Percentiles rank a stretch among this genome's conserved stretches.
phyloP scores from a whole-genome alignment of 2,888 invertebrate species.

The Prosapia bicincta region DNA sequence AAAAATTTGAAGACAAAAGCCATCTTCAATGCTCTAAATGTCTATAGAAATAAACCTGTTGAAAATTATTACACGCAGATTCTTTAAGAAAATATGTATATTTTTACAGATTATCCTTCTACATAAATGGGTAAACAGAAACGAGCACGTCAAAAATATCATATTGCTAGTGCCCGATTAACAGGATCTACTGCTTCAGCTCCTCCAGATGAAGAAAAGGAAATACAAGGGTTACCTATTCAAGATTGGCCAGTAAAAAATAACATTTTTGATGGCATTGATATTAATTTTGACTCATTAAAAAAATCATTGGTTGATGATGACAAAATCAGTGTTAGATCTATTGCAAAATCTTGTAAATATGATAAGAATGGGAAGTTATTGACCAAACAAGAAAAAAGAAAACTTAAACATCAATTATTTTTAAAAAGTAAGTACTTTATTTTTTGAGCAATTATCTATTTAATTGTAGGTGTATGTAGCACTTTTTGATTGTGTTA shows the following conservation, averaged over 20 bases:
- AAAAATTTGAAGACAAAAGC: too few relatives aligned
- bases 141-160: conserved; percentile 13
- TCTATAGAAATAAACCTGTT: too few relatives aligned
- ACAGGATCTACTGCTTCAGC: not conserved
- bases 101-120: too few relatives aligned
- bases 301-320: conserved; percentile 17
- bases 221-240: not conserved
- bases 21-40: too few relatives aligned
- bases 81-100: too few relatives aligned
- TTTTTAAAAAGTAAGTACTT: conserved; percentile 26
- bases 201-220: not conserved
- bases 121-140: conserved; percentile 23
- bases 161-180: not conserved
- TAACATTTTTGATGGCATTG: conserved; percentile 19
- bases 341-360: conserved; percentile 19
- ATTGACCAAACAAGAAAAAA: conserved; percentile 24
- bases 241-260: not conserved
- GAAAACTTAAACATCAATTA: conserved; percentile 18
- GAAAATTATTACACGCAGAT: too few relatives aligned
- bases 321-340: conserved; percentile 17
- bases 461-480: too few relatives aligned
- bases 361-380: conserved; percentile 24
- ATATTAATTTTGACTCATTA: conserved; percentile 15
- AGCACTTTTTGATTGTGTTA: too few relatives aligned
- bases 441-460: too few relatives aligned